phyloP scores from a whole-genome alignment of 2,888 invertebrate genomes.

The Mallateleia sp. region DNA sequence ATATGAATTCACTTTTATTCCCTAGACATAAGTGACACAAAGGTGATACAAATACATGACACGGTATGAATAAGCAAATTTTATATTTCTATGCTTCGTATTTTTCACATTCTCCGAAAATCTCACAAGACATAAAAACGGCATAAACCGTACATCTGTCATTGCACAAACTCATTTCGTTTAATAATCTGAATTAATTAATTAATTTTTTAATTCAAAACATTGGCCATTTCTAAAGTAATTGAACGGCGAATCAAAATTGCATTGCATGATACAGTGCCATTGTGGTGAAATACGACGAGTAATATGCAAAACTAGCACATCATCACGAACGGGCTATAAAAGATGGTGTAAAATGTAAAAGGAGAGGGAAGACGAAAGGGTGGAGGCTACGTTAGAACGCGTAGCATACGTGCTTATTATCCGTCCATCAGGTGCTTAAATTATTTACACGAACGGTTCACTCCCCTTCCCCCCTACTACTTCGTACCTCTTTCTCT shows the following conservation, averaged over 20 bases:
- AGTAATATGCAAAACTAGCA: slow-evolving; percentile 63
- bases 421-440: slow-evolving; percentile 46
- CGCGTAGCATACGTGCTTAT: neutral
- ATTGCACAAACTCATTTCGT: too few relatives aligned
- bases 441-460: slow-evolving; percentile 21
- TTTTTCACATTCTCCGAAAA: too few relatives aligned
- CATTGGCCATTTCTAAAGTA: neutral
- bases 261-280: slow-evolving; percentile 43
- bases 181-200: neutral
- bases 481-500: neutral
- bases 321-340: slow-evolving; percentile 55
- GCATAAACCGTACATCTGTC: too few relatives aligned
- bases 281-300: slow-evolving; percentile 36
- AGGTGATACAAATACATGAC: too few relatives aligned
- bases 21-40: too few relatives aligned
- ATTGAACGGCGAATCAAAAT: slow-evolving; percentile 37
- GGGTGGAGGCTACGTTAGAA: neutral
- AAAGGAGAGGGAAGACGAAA: neutral
- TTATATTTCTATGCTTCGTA: too few relatives aligned
- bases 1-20: too few relatives aligned
- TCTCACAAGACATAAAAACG: too few relatives aligned
- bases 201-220: neutral
- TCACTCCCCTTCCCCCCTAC: neutral
- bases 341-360: slow-evolving; percentile 41
- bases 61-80: too few relatives aligned